A percentile compares a stretch with the other conserved stretches of the same genome.
Conservation (phyloP, 2,797 vertebrate species). For the Todus mexicanus region DNA sequence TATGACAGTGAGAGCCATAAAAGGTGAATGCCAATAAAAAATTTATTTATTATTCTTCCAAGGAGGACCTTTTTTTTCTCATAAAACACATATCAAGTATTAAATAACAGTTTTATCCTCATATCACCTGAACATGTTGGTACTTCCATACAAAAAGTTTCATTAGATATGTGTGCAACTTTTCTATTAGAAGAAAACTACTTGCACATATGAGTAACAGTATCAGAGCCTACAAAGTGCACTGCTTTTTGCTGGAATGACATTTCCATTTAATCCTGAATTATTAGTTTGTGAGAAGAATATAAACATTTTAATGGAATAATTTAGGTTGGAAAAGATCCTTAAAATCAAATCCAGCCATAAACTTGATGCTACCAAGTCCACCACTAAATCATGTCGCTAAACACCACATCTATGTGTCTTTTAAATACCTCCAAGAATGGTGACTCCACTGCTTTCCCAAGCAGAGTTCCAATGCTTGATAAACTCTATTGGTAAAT, state of each 20-base stretch:
- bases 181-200: background rate
- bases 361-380: too few relatives aligned
- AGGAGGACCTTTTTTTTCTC: background rate
- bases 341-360: too few relatives aligned
- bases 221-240: background rate
- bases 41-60: background rate
- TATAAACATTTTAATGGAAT: too few relatives aligned
- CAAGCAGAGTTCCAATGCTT: too few relatives aligned
- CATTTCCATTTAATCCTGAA: background rate
- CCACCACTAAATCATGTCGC: too few relatives aligned
- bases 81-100: background rate
- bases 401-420: too few relatives aligned
- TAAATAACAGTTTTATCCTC: background rate
- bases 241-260: background rate
- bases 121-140: background rate
- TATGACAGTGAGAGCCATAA: background rate
- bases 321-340: too few relatives aligned
- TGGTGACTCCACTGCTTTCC: too few relatives aligned
- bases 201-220: background rate
- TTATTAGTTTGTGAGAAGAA: background rate
- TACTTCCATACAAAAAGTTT: background rate
- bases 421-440: too few relatives aligned
- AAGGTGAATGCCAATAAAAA: background rate
- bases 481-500: too few relatives aligned
- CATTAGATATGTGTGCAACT: background rate